These are phyloP conservation scores for Acromyrmex charruanus DNA, from an alignment of 1,140 invertebrate genomes.

Conservation along the genomic window DNA sequence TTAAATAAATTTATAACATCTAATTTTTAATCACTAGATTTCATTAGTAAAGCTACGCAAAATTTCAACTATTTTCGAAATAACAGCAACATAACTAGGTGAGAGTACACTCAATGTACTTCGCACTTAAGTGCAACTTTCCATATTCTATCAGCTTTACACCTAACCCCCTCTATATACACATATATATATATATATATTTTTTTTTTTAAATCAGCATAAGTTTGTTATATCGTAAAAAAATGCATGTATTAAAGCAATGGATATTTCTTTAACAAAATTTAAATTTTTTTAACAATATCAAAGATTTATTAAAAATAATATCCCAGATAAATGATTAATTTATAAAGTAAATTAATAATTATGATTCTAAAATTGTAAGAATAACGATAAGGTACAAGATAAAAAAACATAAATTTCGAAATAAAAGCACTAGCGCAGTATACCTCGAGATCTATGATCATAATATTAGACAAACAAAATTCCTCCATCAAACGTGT, in stretches of 20 bases:
- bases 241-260: not conserved
- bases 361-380: not conserved
- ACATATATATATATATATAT: not conserved
- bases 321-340: not conserved
- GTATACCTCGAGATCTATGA: slow-evolving; percentile 83
- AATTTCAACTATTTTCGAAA: slow-evolving; percentile 18
- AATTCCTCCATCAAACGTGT: slow-evolving; percentile 81
- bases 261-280: not conserved
- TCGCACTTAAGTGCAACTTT: slow-evolving; percentile 23
- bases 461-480: slow-evolving; percentile 84
- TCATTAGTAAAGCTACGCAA: not conserved
- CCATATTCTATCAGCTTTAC: not conserved
- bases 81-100: not conserved
- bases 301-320: not conserved
- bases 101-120: not conserved
- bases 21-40: not conserved
- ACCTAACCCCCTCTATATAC: not conserved
- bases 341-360: not conserved
- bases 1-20: not conserved
- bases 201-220: not conserved
- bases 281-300: not conserved
- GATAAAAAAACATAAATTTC: not conserved
- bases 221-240: not conserved
- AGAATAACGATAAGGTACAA: not conserved
- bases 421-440: not conserved